Evolutionary conservation across 2,888 invertebrate genomes (phyloP).

Genomic region (Hipparchia sbordonii): DNA sequence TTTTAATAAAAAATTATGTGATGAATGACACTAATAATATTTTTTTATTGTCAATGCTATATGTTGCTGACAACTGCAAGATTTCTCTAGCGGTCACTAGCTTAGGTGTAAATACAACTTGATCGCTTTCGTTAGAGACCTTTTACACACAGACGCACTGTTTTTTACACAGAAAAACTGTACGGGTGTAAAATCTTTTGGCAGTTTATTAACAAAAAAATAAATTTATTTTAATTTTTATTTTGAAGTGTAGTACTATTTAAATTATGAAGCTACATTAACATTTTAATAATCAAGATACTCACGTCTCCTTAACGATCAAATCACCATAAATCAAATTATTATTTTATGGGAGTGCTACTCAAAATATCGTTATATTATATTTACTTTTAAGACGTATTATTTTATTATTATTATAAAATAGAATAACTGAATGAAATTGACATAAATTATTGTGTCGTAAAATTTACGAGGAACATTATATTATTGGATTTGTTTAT

Average conservation of each 20-base stretch:
- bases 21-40: background rate
- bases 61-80: constrained; percentile 33
- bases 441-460: constrained; percentile 4
- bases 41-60: constrained; percentile 16
- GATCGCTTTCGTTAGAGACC: constrained; percentile 27
- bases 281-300: background rate
- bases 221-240: background rate
- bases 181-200: background rate
- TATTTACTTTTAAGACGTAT: constrained; percentile 4
- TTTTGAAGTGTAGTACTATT: background rate
- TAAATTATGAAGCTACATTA: background rate
- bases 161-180: too few relatives aligned
- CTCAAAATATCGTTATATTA: constrained; percentile 1
- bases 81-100: constrained; percentile 40
- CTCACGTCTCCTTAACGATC: background rate
- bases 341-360: background rate
- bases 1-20: background rate
- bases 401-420: constrained; percentile 1
- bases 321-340: background rate
- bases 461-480: constrained; percentile 13
- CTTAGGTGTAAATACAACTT: constrained; percentile 16
- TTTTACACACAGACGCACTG: background rate
- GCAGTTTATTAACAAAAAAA: background rate
- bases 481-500: constrained; percentile 2
- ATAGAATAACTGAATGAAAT: constrained; percentile 2